Evolutionary conservation across 2,113 vertebrate genomes (phyloP).

Genomic region (Hippocampus mohnikei): DNA sequence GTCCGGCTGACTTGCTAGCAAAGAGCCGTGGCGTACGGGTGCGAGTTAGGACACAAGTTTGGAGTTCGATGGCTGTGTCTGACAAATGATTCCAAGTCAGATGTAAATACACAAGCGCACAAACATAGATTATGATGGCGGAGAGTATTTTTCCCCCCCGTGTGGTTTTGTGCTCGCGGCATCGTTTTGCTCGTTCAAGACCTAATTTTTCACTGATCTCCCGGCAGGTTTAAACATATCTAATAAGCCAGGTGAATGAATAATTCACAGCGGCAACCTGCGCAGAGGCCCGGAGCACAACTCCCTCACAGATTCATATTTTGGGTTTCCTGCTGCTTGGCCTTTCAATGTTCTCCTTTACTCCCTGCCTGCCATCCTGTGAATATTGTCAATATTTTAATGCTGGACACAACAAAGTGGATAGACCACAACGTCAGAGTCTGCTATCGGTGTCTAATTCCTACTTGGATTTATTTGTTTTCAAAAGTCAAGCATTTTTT

Average conservation of each 20-base stretch:
- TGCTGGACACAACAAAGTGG: background rate
- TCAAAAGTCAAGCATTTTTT: background rate
- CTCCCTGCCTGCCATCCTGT: background rate
- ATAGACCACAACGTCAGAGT: background rate
- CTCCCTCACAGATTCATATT: background rate
- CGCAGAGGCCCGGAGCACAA: background rate
- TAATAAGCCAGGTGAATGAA: background rate
- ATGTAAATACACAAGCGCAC: background rate
- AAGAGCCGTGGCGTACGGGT: background rate
- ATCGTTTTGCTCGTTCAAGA: background rate
- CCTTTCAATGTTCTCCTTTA: background rate
- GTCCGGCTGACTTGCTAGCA: background rate
- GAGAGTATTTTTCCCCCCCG: background rate
- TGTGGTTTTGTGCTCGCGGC: background rate
- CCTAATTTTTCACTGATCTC: conserved; percentile 1
- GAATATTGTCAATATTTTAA: background rate
- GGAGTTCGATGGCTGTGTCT: background rate
- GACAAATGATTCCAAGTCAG: background rate
- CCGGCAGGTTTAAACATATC: conserved; percentile 5
- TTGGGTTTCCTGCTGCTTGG: background rate
- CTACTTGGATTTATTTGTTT: background rate
- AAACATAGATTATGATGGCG: background rate
- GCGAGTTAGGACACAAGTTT: background rate
- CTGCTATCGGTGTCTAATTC: background rate
- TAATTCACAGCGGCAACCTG: conserved; percentile 4